Evolutionary conservation across 92 coral and sea anemone species (phyloP).

Genomic region (Montipora capitata): DNA sequence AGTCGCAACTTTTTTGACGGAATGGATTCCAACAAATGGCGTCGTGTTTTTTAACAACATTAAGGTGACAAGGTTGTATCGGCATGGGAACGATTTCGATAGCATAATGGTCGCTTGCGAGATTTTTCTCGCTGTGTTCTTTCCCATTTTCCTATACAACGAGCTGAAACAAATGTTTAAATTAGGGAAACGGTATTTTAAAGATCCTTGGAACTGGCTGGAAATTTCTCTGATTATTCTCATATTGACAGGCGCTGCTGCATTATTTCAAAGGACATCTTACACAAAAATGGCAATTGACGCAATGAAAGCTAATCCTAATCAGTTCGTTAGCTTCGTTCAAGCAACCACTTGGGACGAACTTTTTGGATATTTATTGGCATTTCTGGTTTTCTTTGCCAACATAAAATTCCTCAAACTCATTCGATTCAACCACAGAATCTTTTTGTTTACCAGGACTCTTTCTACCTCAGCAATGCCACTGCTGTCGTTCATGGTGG

Average conservation of each 20-base stretch:
- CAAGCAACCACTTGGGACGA: conserved; percentile 92
- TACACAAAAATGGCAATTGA: conserved; percentile 74
- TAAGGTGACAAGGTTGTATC: conserved; percentile 86
- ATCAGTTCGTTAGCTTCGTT: conserved; percentile 80
- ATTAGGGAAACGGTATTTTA: conserved; percentile 73
- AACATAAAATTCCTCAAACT: conserved; percentile 92
- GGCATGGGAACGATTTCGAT: conserved; percentile 74
- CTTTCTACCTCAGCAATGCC: conserved; percentile 84
- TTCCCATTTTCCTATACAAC: conserved; percentile 75
- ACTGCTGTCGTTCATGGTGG: conserved; percentile 79
- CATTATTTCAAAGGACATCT: conserved; percentile 84
- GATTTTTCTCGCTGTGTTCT: conserved; percentile 78
- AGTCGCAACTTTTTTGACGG: conserved; percentile 86
- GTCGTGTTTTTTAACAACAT: conserved; percentile 77
- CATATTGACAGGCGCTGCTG: conserved; percentile 77
- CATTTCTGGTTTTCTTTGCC: conserved; percentile 87
- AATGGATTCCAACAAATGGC: conserved; percentile 93
- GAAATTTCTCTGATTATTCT: conserved; percentile 78
- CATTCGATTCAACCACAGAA: conserved; percentile 91
- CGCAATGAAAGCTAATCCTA: conserved; percentile 75
- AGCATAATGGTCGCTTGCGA: conserved; percentile 83
- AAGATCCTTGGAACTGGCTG: conserved; percentile 91
- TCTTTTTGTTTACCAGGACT: conserved; percentile 89
- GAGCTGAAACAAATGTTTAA: conserved; percentile 81
- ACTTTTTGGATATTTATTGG: conserved; percentile 83